Percentiles rank a stretch among this genome's conserved stretches.
Conservation (phyloP, 2,888 invertebrate genomes). For the Xiphydria camelus region DNA sequence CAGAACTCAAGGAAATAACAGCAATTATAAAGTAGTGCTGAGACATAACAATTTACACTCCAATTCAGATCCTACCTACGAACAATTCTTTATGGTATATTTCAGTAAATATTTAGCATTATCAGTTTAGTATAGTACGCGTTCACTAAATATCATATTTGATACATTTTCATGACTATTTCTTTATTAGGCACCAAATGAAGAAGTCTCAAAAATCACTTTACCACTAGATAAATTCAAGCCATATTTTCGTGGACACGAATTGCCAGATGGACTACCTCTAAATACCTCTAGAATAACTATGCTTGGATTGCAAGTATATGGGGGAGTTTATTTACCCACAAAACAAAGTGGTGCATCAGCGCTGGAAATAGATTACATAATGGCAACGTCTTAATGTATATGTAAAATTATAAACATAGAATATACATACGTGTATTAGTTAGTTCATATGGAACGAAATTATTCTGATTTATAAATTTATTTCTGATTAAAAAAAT, state of each 20-base stretch:
- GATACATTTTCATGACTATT: too few relatives aligned
- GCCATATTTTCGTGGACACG: constrained; percentile 66
- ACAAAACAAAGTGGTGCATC: constrained; percentile 68
- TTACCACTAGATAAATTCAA: constrained; percentile 65
- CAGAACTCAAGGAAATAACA: constrained; percentile 65
- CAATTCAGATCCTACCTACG: constrained; percentile 65
- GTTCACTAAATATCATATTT: not conserved
- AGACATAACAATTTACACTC: constrained; percentile 63
- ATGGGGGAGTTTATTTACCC: constrained; percentile 68
- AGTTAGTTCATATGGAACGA: too few relatives aligned
- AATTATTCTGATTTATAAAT: too few relatives aligned
- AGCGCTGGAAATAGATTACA: constrained; percentile 67
- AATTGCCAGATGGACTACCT: constrained; percentile 62
- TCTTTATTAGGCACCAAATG: constrained; percentile 25
- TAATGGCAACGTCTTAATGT: constrained; percentile 56
- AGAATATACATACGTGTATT: too few relatives aligned
- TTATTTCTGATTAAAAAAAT: too few relatives aligned
- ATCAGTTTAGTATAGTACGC: not conserved
- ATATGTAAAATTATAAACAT: too few relatives aligned
- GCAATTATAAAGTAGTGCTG: constrained; percentile 66
- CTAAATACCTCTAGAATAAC: constrained; percentile 64
- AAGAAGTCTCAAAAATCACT: constrained; percentile 61
- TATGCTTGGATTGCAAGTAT: constrained; percentile 67
- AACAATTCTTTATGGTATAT: constrained; percentile 60
- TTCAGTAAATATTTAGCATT: too few relatives aligned